Evolutionary conservation across 2,797 vertebrate species (phyloP).

Genomic region (Nothura maculosa): DNA sequence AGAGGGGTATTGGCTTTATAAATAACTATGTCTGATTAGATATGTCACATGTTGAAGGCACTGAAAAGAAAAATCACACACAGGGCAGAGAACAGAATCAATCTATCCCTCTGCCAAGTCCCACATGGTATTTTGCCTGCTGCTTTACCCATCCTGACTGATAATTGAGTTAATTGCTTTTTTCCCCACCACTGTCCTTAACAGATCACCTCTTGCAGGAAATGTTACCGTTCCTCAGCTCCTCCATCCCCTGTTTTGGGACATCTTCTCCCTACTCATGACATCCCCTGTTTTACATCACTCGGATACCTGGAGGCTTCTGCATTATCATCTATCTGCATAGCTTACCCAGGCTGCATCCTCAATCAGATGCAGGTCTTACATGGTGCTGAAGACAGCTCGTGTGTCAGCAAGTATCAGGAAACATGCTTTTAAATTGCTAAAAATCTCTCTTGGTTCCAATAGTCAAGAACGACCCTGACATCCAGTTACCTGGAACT

Average conservation of each 20-base stretch:
- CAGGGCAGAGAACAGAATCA: background rate
- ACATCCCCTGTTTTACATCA: background rate
- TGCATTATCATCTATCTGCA: background rate
- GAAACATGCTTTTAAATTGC: background rate
- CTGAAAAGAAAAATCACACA: background rate
- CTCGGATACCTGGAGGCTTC: background rate
- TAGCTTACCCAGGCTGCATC: background rate
- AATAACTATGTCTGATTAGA: background rate
- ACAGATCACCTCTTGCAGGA: background rate
- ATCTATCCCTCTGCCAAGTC: background rate
- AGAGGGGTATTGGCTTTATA: background rate
- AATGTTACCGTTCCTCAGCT: background rate
- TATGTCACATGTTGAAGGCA: background rate
- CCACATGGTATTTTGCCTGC: background rate
- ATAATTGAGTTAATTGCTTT: background rate
- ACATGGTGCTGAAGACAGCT: background rate
- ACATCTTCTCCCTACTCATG: fast-evolving
- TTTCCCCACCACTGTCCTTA: background rate
- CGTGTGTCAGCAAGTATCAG: too few relatives aligned
- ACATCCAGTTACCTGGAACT: conserved; percentile 90
- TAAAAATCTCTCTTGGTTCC: background rate
- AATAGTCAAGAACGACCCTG: background rate
- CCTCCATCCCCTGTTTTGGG: background rate
- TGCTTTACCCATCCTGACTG: background rate
- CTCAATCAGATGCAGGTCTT: background rate